Base-by-base conservation (phyloP, 2,888 invertebrate species). In the Perizoma flavofasciatum region DNA sequence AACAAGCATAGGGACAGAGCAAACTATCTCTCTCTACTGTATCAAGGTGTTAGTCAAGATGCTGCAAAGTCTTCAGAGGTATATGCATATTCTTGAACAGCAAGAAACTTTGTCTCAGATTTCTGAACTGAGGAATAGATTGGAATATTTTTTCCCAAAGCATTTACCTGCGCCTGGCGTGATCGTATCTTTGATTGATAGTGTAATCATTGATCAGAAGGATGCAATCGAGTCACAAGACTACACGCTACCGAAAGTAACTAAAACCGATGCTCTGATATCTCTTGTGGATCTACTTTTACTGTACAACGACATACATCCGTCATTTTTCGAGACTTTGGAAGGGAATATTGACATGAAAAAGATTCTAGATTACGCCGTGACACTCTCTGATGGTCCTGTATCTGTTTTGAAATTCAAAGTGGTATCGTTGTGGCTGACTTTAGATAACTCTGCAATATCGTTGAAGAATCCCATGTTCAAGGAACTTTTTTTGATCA, bases 21-120 rank as follows among this genome's bases (percentile, higher is more conserved):
- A 75, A 61, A 78, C 81, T 5, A 80, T 93, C 37, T 92, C 92
- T 49, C 71, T 91, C 41, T 87, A 93, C 62, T 89, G 93, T 68
- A 73, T 92, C 5, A 83, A 84, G 59, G 82, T 94, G 33, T 79
- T 95, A 47, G 92, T 94, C 33, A 89, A 94, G 72, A 89, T 95
- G 79, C 81, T 93, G 55, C 81, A 88, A 55, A 93, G 93, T 59
- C 81, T 93, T 43, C 88, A 86, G 50, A 75, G 92, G 55, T 93
- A 93, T 58, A 92, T 94, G 54, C 88, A 92, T 69, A 81, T 94
- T 47, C 78, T 94, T 39, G 88, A 92, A 49, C 74, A 78, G 49
- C 82, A 81, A 65, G 85, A 87, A 41, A 68, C 75, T 41, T 67
- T 75, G 43, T 62, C 67, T 40, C 78, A 78, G 40, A 71, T 80